Evolutionary conservation across 2,797 vertebrate genomes (phyloP).

Genomic region (Bufotes viridis): DNA sequence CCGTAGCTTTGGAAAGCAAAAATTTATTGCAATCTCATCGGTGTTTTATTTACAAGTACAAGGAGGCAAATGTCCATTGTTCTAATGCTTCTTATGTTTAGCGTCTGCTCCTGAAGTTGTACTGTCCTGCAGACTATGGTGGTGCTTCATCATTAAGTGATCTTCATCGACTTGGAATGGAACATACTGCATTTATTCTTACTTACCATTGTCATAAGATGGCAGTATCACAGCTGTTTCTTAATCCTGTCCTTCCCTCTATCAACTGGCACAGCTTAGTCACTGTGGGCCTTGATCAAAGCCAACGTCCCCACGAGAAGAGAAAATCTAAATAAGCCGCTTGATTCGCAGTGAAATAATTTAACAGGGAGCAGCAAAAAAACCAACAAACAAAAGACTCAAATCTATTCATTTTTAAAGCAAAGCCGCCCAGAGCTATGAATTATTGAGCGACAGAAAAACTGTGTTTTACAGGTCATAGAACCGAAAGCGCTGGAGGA

Average conservation of each 20-base stretch:
- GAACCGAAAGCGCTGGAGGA: conserved; percentile 21
- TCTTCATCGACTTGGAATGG: background rate
- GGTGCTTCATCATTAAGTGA: background rate
- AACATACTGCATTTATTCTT: background rate
- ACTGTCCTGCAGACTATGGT: conserved; percentile 17
- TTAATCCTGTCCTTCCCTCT: conserved; percentile 39
- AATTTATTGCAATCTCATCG: conserved; percentile 10
- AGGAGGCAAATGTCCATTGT: background rate
- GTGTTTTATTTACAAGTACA: conserved; percentile 29
- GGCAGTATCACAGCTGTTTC: conserved; percentile 17
- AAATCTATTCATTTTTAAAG: conserved; percentile 58
- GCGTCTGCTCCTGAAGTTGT: background rate
- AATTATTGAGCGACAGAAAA: conserved; percentile 52
- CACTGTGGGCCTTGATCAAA: conserved; percentile 52
- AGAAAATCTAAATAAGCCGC: conserved; percentile 49
- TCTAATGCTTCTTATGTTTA: background rate
- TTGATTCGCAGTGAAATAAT: conserved; percentile 47
- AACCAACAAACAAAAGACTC: conserved; percentile 30
- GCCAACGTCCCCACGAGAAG: conserved; percentile 44
- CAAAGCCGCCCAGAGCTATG: conserved; percentile 45
- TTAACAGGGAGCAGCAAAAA: conserved; percentile 46
- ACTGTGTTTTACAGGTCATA: conserved; percentile 51
- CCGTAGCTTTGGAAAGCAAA: background rate
- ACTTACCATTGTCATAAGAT: conserved; percentile 32
- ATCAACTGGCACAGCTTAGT: conserved; percentile 44